Conservation (phyloP, 2,113 vertebrate genomes). For the Saguinus imperator region DNA sequence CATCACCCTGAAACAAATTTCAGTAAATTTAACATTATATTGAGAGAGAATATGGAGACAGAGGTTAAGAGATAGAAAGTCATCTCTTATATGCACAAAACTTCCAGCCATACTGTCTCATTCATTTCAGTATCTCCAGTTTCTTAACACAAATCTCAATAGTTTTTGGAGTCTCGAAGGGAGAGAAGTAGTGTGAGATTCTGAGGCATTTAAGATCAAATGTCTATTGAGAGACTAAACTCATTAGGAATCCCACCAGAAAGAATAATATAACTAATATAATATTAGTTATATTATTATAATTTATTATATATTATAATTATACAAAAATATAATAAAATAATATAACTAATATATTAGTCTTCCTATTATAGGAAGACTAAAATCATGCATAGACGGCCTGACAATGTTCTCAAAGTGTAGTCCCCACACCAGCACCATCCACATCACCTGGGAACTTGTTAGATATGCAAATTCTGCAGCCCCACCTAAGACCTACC, state of each 20-base stretch:
- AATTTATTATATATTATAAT: too few species aligned
- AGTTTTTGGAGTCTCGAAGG: background rate
- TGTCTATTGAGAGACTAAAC: background rate
- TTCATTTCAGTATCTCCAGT: background rate
- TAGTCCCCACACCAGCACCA: background rate
- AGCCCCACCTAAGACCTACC: background rate
- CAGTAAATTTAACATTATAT: background rate
- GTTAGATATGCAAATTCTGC: background rate
- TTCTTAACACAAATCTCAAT: conserved; percentile 35
- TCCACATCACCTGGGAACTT: background rate
- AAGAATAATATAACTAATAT: background rate
- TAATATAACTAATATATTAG: too few species aligned
- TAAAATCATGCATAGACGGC: background rate
- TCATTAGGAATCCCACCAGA: background rate
- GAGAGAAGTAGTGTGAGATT: background rate
- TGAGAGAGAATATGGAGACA: background rate
- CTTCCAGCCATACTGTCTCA: background rate
- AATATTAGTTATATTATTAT: background rate
- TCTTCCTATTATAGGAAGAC: background rate
- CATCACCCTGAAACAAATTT: conserved; percentile 32
- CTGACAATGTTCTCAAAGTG: background rate
- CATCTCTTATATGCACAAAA: conserved; percentile 1
- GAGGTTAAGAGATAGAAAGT: background rate
- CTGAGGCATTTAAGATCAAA: background rate
- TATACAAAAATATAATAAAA: too few species aligned